Percentiles rank a stretch among this genome's conserved stretches.
These are phyloP conservation scores for Kryphioiulus occultus DNA, from an alignment of 2,888 invertebrate genomes.

Conservation along the genomic window DNA sequence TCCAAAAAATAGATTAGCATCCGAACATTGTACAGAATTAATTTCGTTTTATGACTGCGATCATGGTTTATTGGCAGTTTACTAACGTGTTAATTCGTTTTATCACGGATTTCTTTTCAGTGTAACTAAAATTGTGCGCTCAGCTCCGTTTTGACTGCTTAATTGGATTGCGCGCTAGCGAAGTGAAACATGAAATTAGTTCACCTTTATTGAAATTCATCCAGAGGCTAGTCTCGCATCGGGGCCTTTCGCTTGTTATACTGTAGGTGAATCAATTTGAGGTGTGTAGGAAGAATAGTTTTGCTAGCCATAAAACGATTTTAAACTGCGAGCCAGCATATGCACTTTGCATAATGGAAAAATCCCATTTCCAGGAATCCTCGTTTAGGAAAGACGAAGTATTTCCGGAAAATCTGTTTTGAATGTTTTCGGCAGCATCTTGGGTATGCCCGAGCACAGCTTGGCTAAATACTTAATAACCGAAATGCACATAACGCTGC, in stretches of 20 bases:
- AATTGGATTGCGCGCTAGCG: conserved; percentile 28
- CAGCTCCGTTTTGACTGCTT: not conserved
- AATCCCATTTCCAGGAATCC: not conserved
- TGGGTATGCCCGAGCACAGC: not conserved
- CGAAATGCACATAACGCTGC: not conserved
- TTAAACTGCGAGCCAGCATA: conserved; percentile 16
- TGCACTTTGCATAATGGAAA: conserved; percentile 39
- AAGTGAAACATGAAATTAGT: conserved; percentile 14
- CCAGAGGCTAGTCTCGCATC: not conserved
- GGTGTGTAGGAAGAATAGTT: conserved; percentile 35
- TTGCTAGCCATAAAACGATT: conserved; percentile 22
- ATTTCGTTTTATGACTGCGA: conserved; percentile 1
- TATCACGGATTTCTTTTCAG: conserved; percentile 14
- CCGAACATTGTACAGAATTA: not conserved
- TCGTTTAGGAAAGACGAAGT: not conserved
- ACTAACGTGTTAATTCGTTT: conserved; percentile 29
- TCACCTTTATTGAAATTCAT: conserved; percentile 40
- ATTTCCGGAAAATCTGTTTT: conserved; percentile 9
- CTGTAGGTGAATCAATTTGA: conserved; percentile 9
- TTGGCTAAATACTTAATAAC: conserved; percentile 32
- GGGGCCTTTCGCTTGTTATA: not conserved
- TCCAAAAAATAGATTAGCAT: conserved; percentile 4
- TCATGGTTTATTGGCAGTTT: conserved; percentile 26
- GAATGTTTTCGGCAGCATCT: conserved; percentile 14
- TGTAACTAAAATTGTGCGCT: not conserved